Evolutionary conservation across 2,888 invertebrate genomes (phyloP), one percentile per base, ranked within the genome.

Genomic region (Camptogramma bilineatum): DNA sequence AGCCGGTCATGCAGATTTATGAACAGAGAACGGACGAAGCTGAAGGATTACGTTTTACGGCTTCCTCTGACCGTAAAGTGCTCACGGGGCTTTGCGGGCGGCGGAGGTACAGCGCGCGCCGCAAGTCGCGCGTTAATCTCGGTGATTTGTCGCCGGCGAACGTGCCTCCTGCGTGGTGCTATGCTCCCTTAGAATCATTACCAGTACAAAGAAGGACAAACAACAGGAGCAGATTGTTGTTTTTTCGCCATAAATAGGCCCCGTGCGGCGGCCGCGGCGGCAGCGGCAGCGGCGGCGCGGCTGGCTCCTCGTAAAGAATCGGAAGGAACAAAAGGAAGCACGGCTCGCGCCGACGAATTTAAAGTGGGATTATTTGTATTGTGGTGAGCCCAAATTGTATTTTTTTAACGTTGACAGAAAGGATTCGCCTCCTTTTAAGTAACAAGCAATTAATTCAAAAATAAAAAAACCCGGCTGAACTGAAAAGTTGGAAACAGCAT

Each of bases 1-100:
- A 63, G 52, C 62, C 52, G 59, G 56, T 31, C 60, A 60, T 62
- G 64, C 50, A 62, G 66, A 68, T 68, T 64, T 70, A 68, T 68
- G 66, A 62, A 60, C 62, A 62, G 64, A 64, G 59, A 53, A 56
- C 46, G 67, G 56, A 56, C 63, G 64, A 48, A 50, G 58, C 61
- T 59, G 63, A 66, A 61, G 62, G 66, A 68, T 70, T 66, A 66
- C 64, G 64, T 64, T 57, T 68, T 57, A 66, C 57, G 66, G 66
- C 44, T 54, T 62, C 62, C 64, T 55, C 24, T 24, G 65, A 60
- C 52, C 57, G 51, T 59, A 56, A 67, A 64, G 47, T 61, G 39
- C 46, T 61, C 64, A 16, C 59, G 59, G 62, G 34, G 52, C 62
- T 48, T 52, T n/a, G 61, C 53, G 53, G 48, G 50, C 34, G 34